These are phyloP conservation scores for Sciurus niger DNA, from an alignment of 2,113 vertebrate species.

Conservation along the genomic window DNA sequence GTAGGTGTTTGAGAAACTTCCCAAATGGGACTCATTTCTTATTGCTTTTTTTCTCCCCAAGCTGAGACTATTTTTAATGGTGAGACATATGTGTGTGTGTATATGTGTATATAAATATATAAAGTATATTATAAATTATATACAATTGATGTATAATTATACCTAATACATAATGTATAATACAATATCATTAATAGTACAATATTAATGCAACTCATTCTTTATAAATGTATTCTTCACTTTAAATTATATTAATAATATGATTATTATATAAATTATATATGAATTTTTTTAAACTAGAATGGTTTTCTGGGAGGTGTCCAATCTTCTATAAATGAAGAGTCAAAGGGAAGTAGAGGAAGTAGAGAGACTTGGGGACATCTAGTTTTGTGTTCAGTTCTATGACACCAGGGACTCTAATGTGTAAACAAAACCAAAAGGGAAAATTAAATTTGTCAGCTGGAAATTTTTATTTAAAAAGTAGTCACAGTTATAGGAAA, in stretches of 20 bases:
- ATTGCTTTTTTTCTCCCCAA: constrained; percentile 64
- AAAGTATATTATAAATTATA: not conserved
- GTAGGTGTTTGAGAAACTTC: constrained; percentile 86
- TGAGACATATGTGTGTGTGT: not conserved
- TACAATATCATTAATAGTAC: not conserved
- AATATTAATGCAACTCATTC: not conserved
- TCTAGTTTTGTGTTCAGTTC: constrained; percentile 39
- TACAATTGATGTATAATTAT: not conserved
- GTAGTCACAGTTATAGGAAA: constrained; percentile 79
- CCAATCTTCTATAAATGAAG: constrained; percentile 77
- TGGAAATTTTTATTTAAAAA: constrained; percentile 79
- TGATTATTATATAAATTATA: not conserved
- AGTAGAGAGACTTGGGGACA: constrained; percentile 56
- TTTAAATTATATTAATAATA: not conserved
- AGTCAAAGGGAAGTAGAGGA: constrained; percentile 78
- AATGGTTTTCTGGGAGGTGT: constrained; percentile 72
- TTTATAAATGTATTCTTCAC: not conserved
- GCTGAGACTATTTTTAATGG: not conserved
- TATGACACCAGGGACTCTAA: constrained; percentile 60
- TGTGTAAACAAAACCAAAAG: constrained; percentile 81
- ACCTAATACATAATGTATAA: not conserved
- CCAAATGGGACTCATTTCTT: constrained; percentile 81
- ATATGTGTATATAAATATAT: accelerated
- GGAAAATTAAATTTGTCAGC: constrained; percentile 82
- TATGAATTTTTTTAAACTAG: constrained; percentile 40